Base-by-base conservation (phyloP, 2,113 vertebrate species). In the Stercorarius parasiticus region DNA sequence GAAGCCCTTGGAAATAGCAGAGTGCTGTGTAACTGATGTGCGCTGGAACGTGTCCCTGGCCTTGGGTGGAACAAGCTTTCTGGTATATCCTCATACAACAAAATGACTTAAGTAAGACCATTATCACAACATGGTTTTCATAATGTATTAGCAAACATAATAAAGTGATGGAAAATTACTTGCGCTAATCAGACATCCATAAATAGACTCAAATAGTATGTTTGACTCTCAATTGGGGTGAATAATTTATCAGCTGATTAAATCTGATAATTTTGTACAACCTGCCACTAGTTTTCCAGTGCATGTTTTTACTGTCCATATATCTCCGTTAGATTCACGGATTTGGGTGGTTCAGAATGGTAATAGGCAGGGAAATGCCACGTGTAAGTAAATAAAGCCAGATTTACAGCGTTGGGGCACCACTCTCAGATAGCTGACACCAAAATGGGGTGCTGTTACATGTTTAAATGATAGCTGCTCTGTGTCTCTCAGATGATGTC, bases 191-290 rank as follows among this genome's bases (percentile, higher is more conserved):
- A 2, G 94, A 91, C 93, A 84, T 93, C 83, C 88, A 73, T 90
- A 96, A 96, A 97, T 67, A 93, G 81, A 74, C 73, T 94, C 66
- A 81, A 88, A 87, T 76, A 90, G 45, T 72, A 59, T 78, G 84
- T 97, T 90, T 94, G 76, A 90, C 72, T 97, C 80, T 72, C 47
- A 62, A 36, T 80, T 86, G 70, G 50, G 94, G 90, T 93, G 93
- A 97, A 96, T 95, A 96, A 97, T 97, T 96, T 96, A 96, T 97
- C 94, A 94, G 81, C 56, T 94, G 94, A 96, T 96, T 96, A 97
- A 94, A 97, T 96, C 83, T 67, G 82, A 94, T 94, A 10, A n/a
- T 96, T 95, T 88, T 76, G 47, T 70, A 79, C 92, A 82, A 56
- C 7, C 30, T 95, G 87, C 84, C 71, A 65, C 90, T 86, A 85